These are phyloP conservation scores for Pristionchus maxplancki DNA, from an alignment of 2,888 invertebrate genomes.

Conservation along the genomic window DNA sequence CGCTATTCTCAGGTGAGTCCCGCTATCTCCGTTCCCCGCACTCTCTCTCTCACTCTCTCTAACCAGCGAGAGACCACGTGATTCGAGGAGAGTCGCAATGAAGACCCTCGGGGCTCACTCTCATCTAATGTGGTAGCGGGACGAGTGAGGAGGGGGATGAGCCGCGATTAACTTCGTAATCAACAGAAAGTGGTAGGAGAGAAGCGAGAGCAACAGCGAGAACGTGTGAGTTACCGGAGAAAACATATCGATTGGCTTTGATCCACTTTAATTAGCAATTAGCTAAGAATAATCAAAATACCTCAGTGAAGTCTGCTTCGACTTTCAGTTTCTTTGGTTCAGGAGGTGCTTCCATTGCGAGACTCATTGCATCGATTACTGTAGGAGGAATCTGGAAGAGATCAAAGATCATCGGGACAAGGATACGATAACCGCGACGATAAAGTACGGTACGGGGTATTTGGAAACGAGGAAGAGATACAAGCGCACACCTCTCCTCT, in stretches of 20 bases:
- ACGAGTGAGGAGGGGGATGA: neutral
- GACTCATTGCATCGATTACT: conserved; percentile 21
- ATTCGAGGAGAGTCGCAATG: neutral
- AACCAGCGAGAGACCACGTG: neutral
- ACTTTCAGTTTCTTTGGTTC: conserved; percentile 2
- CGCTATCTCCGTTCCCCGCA: neutral
- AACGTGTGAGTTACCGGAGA: conserved; percentile 5
- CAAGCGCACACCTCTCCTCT: neutral
- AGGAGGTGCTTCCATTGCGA: conserved; percentile 22
- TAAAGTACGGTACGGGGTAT: neutral
- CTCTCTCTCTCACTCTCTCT: neutral
- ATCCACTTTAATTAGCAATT: neutral
- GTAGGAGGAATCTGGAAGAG: neutral
- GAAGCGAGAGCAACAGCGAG: neutral
- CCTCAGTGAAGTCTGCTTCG: neutral
- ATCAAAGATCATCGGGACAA: neutral
- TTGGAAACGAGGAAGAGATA: neutral
- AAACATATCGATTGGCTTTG: neutral
- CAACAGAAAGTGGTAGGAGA: neutral
- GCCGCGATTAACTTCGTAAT: conserved; percentile 28
- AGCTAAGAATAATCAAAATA: neutral
- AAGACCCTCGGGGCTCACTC: neutral
- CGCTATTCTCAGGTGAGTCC: neutral
- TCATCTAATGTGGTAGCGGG: conserved; percentile 30
- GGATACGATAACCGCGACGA: neutral